phyloP scores from a whole-genome alignment of 2,113 vertebrate species.

The Tupaia tana region DNA sequence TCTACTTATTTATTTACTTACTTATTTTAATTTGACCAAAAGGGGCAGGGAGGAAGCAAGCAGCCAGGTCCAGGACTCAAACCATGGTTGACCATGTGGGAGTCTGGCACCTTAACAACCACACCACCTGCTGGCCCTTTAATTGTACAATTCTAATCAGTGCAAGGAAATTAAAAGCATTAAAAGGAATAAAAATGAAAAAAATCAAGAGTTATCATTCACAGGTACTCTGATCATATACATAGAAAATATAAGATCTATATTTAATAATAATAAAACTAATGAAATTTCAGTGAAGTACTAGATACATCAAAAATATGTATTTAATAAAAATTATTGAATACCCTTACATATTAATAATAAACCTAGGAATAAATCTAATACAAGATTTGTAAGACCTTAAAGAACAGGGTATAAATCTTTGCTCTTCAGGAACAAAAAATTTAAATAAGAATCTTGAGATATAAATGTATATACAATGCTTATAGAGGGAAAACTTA shows the following conservation, averaged over 20 bases:
- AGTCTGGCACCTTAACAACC: too few species aligned
- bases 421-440: background rate
- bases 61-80: too few species aligned
- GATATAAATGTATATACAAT: background rate
- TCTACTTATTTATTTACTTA: too few species aligned
- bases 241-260: background rate
- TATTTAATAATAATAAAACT: conserved; percentile 26
- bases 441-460: background rate
- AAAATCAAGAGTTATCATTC: background rate
- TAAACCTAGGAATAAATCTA: background rate
- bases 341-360: background rate
- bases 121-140: too few species aligned
- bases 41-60: too few species aligned
- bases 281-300: background rate
- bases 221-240: background rate
- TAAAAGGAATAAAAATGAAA: background rate
- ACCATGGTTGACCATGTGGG: too few species aligned
- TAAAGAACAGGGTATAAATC: background rate
- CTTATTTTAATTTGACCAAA: too few species aligned
- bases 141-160: background rate
- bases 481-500: background rate
- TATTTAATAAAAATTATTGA: background rate
- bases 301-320: background rate
- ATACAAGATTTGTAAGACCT: background rate
- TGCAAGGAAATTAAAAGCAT: background rate